phyloP scores from a whole-genome alignment of 2,113 vertebrate genomes.

The Candoia aspera region DNA sequence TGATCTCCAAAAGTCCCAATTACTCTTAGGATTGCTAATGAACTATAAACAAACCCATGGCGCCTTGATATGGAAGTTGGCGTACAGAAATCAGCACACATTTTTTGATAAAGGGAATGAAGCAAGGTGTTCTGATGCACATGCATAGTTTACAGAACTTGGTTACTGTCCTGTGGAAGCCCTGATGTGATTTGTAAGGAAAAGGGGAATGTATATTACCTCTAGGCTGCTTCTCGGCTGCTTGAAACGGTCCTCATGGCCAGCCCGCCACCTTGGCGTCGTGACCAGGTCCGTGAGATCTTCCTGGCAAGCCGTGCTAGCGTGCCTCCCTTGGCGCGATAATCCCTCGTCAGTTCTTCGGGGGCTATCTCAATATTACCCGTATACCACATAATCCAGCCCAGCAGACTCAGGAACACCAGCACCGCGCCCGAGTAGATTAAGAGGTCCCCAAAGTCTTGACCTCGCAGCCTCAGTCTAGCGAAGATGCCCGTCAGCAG shows the following conservation, averaged over 20 bases:
- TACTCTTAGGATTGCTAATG: not conserved
- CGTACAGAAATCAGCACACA: not conserved
- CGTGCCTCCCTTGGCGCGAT: constrained; percentile 61
- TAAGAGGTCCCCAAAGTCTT: constrained; percentile 86
- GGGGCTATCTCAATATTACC: constrained; percentile 84
- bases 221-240: constrained; percentile 2
- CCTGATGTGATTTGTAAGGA: too few relatives aligned
- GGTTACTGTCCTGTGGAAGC: not conserved
- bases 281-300: constrained; percentile 46
- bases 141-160: not conserved
- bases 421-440: constrained; percentile 86
- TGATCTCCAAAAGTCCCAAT: too few relatives aligned
- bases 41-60: not conserved
- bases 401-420: constrained; percentile 81
- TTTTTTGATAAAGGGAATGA: not conserved
- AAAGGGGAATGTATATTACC: not conserved
- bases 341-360: constrained; percentile 70
- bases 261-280: constrained; percentile 6
- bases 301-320: constrained; percentile 60
- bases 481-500: constrained; percentile 85
- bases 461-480: constrained; percentile 78
- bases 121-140: not conserved
- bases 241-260: constrained; percentile 6
- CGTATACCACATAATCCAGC: constrained; percentile 93
- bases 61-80: too few relatives aligned